Percentiles rank a stretch among this genome's conserved stretches.
Conservation (phyloP, 2,113 vertebrate species). For the Oryctolagus cuniculus region DNA sequence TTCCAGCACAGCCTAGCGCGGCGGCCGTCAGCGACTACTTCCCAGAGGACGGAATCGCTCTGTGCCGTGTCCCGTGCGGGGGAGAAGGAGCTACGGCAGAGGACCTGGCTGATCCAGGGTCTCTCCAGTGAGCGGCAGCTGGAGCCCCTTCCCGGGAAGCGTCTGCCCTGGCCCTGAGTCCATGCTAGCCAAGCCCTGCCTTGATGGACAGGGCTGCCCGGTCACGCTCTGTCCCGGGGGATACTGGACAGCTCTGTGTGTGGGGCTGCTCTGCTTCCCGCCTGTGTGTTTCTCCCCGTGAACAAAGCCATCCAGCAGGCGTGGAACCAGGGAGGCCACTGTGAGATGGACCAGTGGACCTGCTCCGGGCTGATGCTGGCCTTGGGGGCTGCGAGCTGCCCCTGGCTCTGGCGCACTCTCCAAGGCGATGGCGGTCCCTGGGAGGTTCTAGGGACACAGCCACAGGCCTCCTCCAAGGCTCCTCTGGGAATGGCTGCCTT, state of each 20-base stretch:
- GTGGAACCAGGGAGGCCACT: no score
- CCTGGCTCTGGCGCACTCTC: no score
- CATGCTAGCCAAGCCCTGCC: rapidly evolving
- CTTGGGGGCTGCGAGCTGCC: background rate
- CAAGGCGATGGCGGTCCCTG: background rate
- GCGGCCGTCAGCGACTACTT: background rate
- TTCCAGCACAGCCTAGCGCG: background rate
- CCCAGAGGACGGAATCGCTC: background rate
- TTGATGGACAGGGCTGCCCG: background rate
- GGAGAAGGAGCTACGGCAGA: background rate
- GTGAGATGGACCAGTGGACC: no score
- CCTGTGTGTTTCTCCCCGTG: background rate
- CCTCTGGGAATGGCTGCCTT: background rate
- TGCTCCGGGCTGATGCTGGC: background rate
- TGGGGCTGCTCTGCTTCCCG: rapidly evolving
- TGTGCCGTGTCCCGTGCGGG: no score
- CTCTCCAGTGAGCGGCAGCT: background rate
- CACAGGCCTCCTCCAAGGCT: background rate
- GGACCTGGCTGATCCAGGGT: background rate
- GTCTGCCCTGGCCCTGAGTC: background rate
- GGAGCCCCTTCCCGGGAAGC: background rate
- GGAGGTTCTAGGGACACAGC: background rate
- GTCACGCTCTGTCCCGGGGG: background rate
- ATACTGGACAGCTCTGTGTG: no score
- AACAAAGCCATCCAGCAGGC: no score